phyloP scores from a whole-genome alignment of 2,113 vertebrate genomes.

The Mus pahari region DNA sequence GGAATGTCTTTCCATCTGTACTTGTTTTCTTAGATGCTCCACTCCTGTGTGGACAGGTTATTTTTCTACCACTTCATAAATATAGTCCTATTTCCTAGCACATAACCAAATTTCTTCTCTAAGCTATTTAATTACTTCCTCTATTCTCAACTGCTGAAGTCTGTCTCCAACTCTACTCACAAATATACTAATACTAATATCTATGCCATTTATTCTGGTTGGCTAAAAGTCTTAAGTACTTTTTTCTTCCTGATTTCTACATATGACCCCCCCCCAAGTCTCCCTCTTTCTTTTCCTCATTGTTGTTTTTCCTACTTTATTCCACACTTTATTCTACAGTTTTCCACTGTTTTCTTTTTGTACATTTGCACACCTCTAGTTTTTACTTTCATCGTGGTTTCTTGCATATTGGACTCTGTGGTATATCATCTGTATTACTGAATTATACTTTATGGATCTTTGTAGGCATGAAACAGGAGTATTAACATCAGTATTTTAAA shows the following conservation, averaged over 20 bases:
- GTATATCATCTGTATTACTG: neutral
- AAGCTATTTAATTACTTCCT: neutral
- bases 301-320: neutral
- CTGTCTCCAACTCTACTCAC: neutral
- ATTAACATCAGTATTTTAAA: neutral
- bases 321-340: neutral
- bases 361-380: neutral
- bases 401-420: neutral
- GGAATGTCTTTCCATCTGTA: neutral
- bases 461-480: neutral
- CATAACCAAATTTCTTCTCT: neutral
- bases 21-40: neutral
- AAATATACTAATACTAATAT: neutral
- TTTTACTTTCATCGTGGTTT: neutral
- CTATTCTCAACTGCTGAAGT: neutral
- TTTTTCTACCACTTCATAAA: neutral
- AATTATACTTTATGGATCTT: neutral
- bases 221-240: neutral
- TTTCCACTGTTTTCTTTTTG: neutral
- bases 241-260: neutral
- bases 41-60: neutral
- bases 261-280: neutral
- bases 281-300: neutral
- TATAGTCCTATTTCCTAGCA: neutral
- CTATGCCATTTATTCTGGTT: neutral